Evolutionary conservation across 2,888 invertebrate genomes (phyloP).

Genomic region (Ecliptopera silaceata): DNA sequence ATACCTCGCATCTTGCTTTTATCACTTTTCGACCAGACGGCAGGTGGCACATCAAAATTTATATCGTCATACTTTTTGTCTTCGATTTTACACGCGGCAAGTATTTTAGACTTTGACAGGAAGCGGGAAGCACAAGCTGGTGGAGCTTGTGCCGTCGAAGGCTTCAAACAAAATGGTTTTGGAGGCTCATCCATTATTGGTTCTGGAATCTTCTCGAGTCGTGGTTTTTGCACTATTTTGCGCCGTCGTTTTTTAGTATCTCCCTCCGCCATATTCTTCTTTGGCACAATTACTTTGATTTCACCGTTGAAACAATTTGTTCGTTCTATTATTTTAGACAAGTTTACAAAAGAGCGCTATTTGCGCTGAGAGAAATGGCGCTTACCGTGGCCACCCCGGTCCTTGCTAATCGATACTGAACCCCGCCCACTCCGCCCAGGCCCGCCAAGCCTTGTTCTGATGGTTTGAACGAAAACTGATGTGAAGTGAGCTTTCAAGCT

Average conservation of each 20-base stretch:
- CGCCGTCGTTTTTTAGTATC: neutral
- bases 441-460: neutral
- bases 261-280: neutral
- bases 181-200: neutral
- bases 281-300: neutral
- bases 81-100: constrained; percentile 3
- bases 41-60: constrained; percentile 4
- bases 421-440: neutral
- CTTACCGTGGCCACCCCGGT: neutral
- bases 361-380: neutral
- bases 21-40: constrained; percentile 8
- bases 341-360: neutral
- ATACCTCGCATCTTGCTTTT: constrained; percentile 10
- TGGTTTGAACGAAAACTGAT: neutral
- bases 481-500: constrained; percentile 7
- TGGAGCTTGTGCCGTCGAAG: neutral
- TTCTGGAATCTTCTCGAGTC: neutral
- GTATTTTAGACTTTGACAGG: neutral
- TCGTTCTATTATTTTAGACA: neutral
- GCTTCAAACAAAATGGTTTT: neutral
- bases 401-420: constrained; percentile 7
- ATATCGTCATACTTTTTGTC: constrained; percentile 7
- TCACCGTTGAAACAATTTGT: neutral
- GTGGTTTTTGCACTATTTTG: neutral
- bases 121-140: neutral